These are phyloP conservation scores for Sylvia atricapilla DNA, from an alignment of 2,113 vertebrate species.

Conservation along the genomic window DNA sequence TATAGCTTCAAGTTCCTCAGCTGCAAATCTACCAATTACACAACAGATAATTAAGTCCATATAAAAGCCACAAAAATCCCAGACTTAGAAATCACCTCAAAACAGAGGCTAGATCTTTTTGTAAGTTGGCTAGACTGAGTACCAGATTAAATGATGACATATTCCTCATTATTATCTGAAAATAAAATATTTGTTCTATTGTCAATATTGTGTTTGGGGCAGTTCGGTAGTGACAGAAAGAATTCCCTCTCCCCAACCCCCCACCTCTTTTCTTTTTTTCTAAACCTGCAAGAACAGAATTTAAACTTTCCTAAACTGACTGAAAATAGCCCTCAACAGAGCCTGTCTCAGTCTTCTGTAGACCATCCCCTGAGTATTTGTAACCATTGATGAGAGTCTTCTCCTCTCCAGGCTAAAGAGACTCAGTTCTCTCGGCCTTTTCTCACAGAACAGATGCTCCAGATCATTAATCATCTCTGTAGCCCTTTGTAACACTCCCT, in stretches of 20 bases:
- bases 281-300: not conserved
- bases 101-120: not conserved
- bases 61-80: not conserved
- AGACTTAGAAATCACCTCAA: not conserved
- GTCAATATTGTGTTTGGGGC: not conserved
- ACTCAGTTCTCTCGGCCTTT: not conserved
- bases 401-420: not conserved
- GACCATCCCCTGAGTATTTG: not conserved
- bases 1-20: not conserved
- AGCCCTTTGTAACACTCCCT: not conserved
- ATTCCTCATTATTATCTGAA: not conserved
- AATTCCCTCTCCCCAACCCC: fast-evolving
- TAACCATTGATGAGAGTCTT: not conserved
- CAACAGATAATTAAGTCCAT: not conserved
- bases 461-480: not conserved
- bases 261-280: no score
- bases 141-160: not conserved
- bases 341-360: not conserved
- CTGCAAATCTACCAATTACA: not conserved
- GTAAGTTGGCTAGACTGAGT: not conserved
- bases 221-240: not conserved
- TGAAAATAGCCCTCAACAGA: not conserved
- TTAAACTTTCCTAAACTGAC: not conserved
- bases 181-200: not conserved
- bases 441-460: not conserved